phyloP scores from a whole-genome alignment of 2,113 vertebrate species.

The Nothoprocta perdicaria region DNA sequence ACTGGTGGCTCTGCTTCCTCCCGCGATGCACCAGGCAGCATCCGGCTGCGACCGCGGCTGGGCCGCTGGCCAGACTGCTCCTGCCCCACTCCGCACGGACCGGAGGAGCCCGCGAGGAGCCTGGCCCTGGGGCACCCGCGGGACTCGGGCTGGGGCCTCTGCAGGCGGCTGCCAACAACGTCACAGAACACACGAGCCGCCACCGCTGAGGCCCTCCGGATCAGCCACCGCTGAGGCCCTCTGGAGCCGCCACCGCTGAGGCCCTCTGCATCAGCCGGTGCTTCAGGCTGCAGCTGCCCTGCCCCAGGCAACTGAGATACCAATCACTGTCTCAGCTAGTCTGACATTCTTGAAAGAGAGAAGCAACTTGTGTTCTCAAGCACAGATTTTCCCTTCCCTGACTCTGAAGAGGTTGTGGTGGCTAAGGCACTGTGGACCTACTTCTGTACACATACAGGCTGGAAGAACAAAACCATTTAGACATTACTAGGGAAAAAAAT shows the following conservation, averaged over 20 bases:
- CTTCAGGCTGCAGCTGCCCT: not conserved
- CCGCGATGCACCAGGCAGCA: not conserved
- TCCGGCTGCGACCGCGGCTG: not conserved
- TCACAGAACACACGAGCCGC: too few relatives aligned
- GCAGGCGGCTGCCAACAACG: not conserved
- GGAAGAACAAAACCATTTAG: not conserved
- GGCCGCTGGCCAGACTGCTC: not conserved
- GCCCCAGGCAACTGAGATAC: too few relatives aligned
- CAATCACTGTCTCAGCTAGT: not conserved
- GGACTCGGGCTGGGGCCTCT: not conserved
- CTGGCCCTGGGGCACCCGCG: accelerated
- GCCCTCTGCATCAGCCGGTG: not conserved
- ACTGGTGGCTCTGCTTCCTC: not conserved
- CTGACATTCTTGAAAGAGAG: not conserved
- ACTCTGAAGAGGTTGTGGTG: not conserved
- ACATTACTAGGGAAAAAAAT: not conserved
- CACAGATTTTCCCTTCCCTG: not conserved
- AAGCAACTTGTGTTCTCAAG: not conserved
- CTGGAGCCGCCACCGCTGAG: not conserved
- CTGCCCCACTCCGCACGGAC: not conserved
- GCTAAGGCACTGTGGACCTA: not conserved
- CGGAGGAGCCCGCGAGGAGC: accelerated
- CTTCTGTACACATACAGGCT: not conserved
- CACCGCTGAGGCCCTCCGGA: too few relatives aligned
- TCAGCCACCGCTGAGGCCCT: too few relatives aligned